phyloP scores from a whole-genome alignment of 35 echinoderm and acorn worm genomes.

The Eucidaris tribuloides region DNA sequence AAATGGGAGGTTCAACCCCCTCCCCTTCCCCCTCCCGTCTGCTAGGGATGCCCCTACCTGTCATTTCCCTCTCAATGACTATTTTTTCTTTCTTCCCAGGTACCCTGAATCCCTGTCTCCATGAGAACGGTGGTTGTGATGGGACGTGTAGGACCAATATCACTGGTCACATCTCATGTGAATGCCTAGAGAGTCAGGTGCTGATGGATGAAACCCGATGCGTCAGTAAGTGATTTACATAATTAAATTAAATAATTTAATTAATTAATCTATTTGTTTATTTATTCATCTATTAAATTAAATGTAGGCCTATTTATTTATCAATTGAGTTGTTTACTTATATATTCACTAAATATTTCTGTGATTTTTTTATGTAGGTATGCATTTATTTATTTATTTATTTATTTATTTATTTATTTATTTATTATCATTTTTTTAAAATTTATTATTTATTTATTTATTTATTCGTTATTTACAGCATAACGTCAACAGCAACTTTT shows the following conservation, averaged over 20 bases:
- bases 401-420: background rate
- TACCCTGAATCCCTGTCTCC: conserved; percentile 21
- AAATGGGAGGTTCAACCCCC: background rate
- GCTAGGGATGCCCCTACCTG: background rate
- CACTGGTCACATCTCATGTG: conserved; percentile 49
- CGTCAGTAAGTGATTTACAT: conserved; percentile 48
- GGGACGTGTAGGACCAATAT: conserved; percentile 43
- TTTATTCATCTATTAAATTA: background rate
- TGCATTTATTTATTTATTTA: background rate
- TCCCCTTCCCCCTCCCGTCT: background rate
- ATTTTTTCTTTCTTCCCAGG: conserved; percentile 38
- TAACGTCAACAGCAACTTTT: too few relatives aligned
- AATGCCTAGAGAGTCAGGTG: conserved; percentile 20
- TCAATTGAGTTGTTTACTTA: background rate
- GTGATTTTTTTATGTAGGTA: background rate
- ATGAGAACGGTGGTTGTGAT: conserved; percentile 87
- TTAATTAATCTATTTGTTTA: background rate
- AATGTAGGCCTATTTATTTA: background rate
- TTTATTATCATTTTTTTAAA: too few relatives aligned
- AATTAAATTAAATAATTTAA: too few relatives aligned
- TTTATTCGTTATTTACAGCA: too few relatives aligned
- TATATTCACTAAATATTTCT: background rate
- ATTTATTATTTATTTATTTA: too few relatives aligned
- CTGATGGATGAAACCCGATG: conserved; percentile 40
- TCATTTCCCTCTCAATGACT: background rate